These are phyloP conservation scores for Nixonia krombeini DNA, from an alignment of 1,140 invertebrate species.

Conservation along the genomic window DNA sequence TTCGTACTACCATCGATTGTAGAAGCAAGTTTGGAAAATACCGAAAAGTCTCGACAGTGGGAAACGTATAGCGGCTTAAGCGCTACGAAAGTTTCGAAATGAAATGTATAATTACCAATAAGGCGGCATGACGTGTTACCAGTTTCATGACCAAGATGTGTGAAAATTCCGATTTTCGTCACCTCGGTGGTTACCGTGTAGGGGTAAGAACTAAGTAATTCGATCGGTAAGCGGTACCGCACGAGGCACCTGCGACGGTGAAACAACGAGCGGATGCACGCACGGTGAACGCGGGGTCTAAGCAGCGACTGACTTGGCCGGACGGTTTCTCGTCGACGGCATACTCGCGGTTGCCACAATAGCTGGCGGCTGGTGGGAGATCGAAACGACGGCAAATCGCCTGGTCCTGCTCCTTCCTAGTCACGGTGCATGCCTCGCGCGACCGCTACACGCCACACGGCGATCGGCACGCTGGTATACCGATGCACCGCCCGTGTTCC, in stretches of 20 bases:
- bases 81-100: too few relatives aligned
- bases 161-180: constrained; percentile 22
- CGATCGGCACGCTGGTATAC: constrained; percentile 19
- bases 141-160: constrained; percentile 54
- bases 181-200: too few relatives aligned
- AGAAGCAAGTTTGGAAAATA: too few relatives aligned
- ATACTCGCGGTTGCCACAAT: constrained; percentile 58
- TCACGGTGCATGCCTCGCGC: constrained; percentile 29
- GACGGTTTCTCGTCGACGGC: constrained; percentile 59
- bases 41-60: too few relatives aligned
- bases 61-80: too few relatives aligned
- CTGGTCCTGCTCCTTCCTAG: constrained; percentile 21
- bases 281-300: constrained; percentile 56
- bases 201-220: constrained; percentile 1
- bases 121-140: constrained; percentile 62
- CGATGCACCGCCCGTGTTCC: too few relatives aligned
- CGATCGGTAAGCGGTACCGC: neutral
- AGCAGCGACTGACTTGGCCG: constrained; percentile 59
- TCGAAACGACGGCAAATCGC: constrained; percentile 58
- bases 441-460: constrained; percentile 13
- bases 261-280: constrained; percentile 36
- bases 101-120: constrained; percentile 68
- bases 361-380: constrained; percentile 61
- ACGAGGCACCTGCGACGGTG: constrained; percentile 19
- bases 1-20: too few relatives aligned